Percentiles rank a stretch among this genome's conserved stretches.
phyloP scores from a whole-genome alignment of 37 sponge, comb jelly and placozoan species.

The Axinella damicornis region DNA sequence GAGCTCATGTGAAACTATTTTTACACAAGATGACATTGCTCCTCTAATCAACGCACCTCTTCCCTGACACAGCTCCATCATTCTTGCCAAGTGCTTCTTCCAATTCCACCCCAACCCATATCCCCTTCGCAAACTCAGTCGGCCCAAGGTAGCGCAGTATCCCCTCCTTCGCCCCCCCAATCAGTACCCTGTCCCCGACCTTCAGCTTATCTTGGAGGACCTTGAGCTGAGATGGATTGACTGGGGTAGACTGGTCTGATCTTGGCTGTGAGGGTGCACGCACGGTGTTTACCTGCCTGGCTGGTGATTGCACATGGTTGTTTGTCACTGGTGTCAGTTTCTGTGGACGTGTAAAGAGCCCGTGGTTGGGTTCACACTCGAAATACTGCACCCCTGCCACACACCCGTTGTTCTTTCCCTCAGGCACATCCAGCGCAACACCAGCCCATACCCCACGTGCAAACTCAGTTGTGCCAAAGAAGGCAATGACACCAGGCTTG shows the following conservation, averaged over 20 bases:
- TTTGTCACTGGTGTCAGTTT: conserved; percentile 43
- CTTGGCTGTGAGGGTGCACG: not conserved
- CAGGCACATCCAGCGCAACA: conserved; percentile 79
- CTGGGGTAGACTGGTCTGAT: not conserved
- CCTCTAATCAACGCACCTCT: conserved; percentile 52
- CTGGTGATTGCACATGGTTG: too few relatives aligned
- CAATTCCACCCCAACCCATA: conserved; percentile 94
- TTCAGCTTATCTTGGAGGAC: conserved; percentile 32
- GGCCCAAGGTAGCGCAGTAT: conserved; percentile 77
- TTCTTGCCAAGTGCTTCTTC: conserved; percentile 90
- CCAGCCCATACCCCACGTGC: conserved; percentile 95
- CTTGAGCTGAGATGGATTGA: conserved; percentile 22
- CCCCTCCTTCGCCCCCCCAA: conserved; percentile 84
- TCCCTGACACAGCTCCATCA: conserved; percentile 90
- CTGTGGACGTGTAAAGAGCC: conserved; percentile 68
- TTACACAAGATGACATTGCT: too few relatives aligned
- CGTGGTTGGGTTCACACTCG: conserved; percentile 70
- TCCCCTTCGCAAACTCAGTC: conserved; percentile 92
- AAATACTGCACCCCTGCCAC: conserved; percentile 83
- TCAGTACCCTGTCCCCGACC: conserved; percentile 76
- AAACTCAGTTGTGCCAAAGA: conserved; percentile 88
- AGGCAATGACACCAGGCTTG: conserved; percentile 86
- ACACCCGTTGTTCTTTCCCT: conserved; percentile 93
- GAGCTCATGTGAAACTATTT: too few relatives aligned
- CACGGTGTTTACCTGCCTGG: not conserved